phyloP scores from a whole-genome alignment of 2,113 vertebrate species.

The Myodes glareolus region DNA sequence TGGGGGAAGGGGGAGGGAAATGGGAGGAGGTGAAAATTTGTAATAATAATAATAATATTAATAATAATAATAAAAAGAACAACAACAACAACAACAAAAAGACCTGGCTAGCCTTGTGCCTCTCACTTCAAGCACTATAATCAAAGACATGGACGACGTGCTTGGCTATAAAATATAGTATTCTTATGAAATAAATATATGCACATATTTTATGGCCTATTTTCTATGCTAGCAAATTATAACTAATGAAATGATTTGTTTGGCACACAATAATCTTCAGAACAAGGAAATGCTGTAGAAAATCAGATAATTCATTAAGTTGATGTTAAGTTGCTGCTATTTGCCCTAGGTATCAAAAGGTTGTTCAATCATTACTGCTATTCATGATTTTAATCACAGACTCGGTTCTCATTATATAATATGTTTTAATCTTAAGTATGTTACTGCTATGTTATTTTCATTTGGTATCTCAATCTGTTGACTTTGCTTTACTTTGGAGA shows the following conservation, averaged over 20 bases:
- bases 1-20: too few species aligned
- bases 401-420: background rate
- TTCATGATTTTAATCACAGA: background rate
- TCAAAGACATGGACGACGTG: background rate
- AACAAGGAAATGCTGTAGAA: background rate
- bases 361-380: background rate
- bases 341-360: background rate
- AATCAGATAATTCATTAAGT: background rate
- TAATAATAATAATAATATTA: too few species aligned
- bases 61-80: too few species aligned
- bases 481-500: background rate
- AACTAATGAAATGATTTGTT: background rate
- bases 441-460: background rate
- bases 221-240: background rate
- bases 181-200: background rate
- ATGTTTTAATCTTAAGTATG: background rate
- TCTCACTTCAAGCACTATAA: background rate
- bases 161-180: slow-evolving; percentile 9
- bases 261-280: background rate
- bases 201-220: background rate
- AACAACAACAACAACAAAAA: too few species aligned
- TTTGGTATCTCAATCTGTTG: background rate
- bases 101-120: background rate
- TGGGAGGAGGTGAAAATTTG: too few species aligned
- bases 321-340: background rate